phyloP scores from a whole-genome alignment of 1,140 invertebrate genomes.

The Brachystomella parvula region DNA sequence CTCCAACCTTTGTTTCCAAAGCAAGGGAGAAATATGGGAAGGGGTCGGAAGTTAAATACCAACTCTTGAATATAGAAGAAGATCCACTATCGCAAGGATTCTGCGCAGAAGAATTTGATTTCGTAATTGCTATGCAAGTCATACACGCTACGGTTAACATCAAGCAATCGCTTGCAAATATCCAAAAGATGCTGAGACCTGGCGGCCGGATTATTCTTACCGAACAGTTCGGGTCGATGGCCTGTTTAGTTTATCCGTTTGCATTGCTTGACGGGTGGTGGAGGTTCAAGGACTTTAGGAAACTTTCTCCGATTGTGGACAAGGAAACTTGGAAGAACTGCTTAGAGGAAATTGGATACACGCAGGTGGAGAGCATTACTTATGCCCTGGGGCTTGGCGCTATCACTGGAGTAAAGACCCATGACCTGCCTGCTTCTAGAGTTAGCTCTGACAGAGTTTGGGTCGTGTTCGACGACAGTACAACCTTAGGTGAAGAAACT shows the following conservation, averaged over 20 bases:
- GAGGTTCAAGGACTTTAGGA: slow-evolving; percentile 15
- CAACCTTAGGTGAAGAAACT: not conserved
- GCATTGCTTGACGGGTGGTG: slow-evolving; percentile 14
- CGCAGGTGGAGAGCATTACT: not conserved
- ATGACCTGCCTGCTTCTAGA: not conserved
- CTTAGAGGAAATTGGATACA: not conserved
- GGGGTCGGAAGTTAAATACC: not conserved
- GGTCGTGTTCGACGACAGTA: slow-evolving; percentile 14
- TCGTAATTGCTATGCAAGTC: slow-evolving; percentile 15
- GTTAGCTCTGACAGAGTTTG: not conserved
- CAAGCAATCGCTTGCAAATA: slow-evolving; percentile 3
- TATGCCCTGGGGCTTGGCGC: not conserved
- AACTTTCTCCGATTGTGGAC: not conserved
- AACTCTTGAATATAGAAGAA: slow-evolving; percentile 22
- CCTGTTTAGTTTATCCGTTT: not conserved
- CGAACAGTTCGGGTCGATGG: not conserved
- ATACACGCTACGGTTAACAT: slow-evolving; percentile 22
- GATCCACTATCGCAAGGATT: slow-evolving; percentile 21
- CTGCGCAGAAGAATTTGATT: slow-evolving; percentile 16
- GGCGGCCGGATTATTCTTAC: not conserved
- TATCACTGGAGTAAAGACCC: not conserved
- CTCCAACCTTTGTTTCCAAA: not conserved
- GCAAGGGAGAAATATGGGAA: not conserved
- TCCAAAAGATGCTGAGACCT: not conserved
- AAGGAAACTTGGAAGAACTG: not conserved